Base-by-base conservation (phyloP, 2,113 vertebrate species). In the Tachycineta bicolor region DNA sequence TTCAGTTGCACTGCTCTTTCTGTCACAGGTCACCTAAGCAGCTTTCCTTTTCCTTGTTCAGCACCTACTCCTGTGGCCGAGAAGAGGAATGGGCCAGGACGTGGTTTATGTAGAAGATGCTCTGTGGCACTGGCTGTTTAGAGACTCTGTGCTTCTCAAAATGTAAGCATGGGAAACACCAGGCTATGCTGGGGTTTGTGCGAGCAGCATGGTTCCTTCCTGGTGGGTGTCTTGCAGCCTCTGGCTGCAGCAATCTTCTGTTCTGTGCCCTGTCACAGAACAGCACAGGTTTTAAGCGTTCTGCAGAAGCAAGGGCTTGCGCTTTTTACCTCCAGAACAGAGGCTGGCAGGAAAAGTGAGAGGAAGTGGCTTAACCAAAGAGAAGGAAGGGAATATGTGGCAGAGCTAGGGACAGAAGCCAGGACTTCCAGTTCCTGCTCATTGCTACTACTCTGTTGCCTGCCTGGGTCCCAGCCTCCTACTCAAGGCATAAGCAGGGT, bases 301-400 rank as follows among this genome's bases (percentile, higher is more conserved):
- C 53, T 65, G 37, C 43, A 92, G 88, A 77, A 83, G 75, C 33
- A 39, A 34, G 31, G 43, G 23, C 50, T 89, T 62, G 16, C 3
- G 4, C 21, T 64, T 89, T 78, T 75, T 12, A 16, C 39, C 59
- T 83, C 50, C 0, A 2, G 69, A 76, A 39, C 4, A 73, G 53
- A 86, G 55, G 10, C 58, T 31, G 37, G 29, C 59, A 94, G 91
- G 90, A 97, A 90, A 88, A 95, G 79, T 88, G 28, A 88, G 83
- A 93, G 91, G 89, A 96, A 96, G 73, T 94, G 58, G 87, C 69
- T 87, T 89, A 87, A 62, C 25, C 34, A 37, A 85, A 75, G 89
- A 25, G 65, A 79, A 79, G 93, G 95, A 95, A 94, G 67, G 47
- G 87, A 95, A 93, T 93, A 52, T 83, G 79, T 87, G 84, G 43